Conservation (phyloP, 2,113 vertebrate genomes). For the Carlito syrichta region DNA sequence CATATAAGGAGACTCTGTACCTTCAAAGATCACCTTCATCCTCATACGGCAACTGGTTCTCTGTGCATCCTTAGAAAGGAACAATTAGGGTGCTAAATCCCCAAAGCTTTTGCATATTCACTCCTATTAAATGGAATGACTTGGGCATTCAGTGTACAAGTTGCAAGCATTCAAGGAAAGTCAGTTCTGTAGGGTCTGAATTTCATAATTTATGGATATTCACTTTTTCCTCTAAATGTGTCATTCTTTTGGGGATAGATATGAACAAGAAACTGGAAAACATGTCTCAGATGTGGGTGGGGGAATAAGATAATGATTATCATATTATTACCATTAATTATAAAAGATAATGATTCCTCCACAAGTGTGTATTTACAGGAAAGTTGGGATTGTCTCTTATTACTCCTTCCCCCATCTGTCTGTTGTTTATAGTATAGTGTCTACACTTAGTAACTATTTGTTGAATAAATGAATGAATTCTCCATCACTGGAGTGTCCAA, state of each 20-base stretch:
- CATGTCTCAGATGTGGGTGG: neutral
- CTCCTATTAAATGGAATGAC: neutral
- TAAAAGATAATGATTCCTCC: neutral
- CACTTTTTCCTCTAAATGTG: neutral
- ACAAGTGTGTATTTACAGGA: neutral
- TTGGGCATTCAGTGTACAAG: neutral
- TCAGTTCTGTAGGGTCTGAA: neutral
- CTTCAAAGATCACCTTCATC: neutral
- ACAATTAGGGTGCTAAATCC: neutral
- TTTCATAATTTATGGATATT: neutral
- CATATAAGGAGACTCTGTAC: neutral
- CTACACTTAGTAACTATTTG: neutral
- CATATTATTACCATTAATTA: no score
- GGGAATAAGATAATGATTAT: neutral
- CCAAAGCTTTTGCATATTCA: neutral
- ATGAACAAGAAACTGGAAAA: neutral
- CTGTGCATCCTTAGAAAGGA: neutral
- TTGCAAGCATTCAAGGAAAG: neutral
- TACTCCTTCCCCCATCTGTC: neutral
- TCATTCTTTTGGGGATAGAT: neutral
- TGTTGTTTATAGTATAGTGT: neutral
- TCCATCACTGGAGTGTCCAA: neutral
- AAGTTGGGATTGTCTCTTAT: neutral
- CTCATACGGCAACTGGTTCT: neutral
- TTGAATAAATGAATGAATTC: neutral